Conservation (phyloP, 2,888 invertebrate species). For the Spatulosminthurus flaviceps region DNA sequence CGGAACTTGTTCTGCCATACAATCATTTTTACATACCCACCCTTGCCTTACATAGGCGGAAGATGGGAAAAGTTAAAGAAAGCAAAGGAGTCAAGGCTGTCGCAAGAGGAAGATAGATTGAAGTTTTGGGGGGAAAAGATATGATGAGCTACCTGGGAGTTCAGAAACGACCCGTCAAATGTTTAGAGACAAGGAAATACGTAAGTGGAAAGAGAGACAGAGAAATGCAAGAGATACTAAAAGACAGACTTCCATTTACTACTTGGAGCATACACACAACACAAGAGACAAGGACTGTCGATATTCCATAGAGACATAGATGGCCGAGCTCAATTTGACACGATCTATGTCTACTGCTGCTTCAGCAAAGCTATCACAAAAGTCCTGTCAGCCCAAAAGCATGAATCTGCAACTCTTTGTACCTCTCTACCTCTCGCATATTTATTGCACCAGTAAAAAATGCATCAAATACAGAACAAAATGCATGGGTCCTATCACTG, state of each 20-base stretch:
- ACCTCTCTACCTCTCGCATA: constrained; percentile 56
- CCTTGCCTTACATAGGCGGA: neutral
- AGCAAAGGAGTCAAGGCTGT: neutral
- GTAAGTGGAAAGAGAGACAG: constrained; percentile 30
- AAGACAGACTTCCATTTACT: constrained; percentile 24
- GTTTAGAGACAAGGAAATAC: constrained; percentile 48
- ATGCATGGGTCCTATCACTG: constrained; percentile 57
- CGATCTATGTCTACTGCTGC: constrained; percentile 57
- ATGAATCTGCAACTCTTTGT: constrained; percentile 52
- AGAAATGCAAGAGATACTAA: constrained; percentile 15
- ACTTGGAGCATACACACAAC: constrained; percentile 7
- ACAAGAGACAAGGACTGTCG: constrained; percentile 34
- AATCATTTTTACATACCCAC: neutral
- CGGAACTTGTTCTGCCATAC: neutral
- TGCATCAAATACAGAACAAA: constrained; percentile 62
- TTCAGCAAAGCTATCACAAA: constrained; percentile 58
- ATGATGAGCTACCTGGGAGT: constrained; percentile 49
- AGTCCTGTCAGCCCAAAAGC: constrained; percentile 56
- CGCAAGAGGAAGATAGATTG: constrained; percentile 20
- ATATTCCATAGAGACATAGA: constrained; percentile 46
- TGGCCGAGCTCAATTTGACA: constrained; percentile 58
- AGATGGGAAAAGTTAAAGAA: neutral
- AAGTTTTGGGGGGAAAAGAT: constrained; percentile 14
- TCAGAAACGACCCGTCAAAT: constrained; percentile 45
- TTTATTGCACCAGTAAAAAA: constrained; percentile 62